Conservation (phyloP, 1,140 invertebrate genomes). For the Ganaspis sp. region DNA sequence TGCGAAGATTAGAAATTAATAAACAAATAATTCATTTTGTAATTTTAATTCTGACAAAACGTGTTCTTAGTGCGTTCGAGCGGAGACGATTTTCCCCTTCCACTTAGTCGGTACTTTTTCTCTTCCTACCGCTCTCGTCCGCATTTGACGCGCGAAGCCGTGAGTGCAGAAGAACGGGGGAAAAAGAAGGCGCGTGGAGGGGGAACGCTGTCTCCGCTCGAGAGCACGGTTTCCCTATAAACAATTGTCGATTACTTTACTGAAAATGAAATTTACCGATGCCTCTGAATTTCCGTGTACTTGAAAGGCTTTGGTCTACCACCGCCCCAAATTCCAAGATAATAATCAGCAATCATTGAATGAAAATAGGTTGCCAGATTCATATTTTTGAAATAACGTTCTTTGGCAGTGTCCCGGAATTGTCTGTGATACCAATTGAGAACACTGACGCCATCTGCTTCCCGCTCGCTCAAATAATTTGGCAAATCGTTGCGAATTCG, state of each 20-base stretch:
- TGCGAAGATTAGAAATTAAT: no score
- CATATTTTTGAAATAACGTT: slow-evolving; percentile 98
- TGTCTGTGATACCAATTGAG: slow-evolving; percentile 99
- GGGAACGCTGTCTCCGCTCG: no score
- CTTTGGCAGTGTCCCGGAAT: slow-evolving; percentile 94
- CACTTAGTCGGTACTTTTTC: no score
- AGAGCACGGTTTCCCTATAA: no score
- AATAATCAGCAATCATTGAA: slow-evolving; percentile 98
- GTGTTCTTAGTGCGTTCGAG: no score
- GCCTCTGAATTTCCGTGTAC: slow-evolving; percentile 96
- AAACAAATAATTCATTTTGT: no score
- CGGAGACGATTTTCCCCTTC: no score
- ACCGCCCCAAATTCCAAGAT: slow-evolving; percentile 96
- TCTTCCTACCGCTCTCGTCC: no score
- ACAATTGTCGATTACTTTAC: no score
- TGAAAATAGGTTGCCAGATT: slow-evolving; percentile 98
- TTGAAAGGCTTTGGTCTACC: slow-evolving; percentile 96
- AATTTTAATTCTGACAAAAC: no score
- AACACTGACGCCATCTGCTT: slow-evolving; percentile 97
- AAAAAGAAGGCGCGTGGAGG: no score
- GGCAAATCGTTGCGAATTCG: slow-evolving; percentile 95
- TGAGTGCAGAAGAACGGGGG: background rate
- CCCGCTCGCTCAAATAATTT: slow-evolving; percentile 96
- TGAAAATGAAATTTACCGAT: slow-evolving; percentile 77
- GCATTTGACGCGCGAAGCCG: no score